Evolutionary conservation across 1,140 invertebrate genomes (phyloP).

Genomic region (Lucilia sericata): DNA sequence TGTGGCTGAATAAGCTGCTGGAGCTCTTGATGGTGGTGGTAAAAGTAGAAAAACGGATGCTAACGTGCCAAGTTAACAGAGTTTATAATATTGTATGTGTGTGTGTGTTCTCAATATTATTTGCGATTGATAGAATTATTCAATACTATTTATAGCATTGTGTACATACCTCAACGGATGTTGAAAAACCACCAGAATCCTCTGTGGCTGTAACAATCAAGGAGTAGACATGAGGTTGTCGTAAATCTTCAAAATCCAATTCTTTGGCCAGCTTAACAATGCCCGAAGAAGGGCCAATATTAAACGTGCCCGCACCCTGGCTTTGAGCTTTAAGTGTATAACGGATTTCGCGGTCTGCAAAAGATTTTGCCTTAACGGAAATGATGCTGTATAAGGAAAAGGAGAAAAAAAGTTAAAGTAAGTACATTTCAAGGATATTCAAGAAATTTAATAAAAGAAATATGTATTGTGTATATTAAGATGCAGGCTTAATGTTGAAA

Average conservation of each 20-base stretch:
- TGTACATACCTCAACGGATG: constrained; percentile 86
- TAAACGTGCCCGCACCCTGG: constrained; percentile 94
- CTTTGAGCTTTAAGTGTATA: constrained; percentile 94
- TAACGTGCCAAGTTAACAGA: constrained; percentile 27
- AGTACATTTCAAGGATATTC: constrained; percentile 6
- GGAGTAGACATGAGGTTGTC: constrained; percentile 93
- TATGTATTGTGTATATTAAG: not conserved
- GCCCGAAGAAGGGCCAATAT: constrained; percentile 92
- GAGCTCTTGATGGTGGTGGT: not conserved
- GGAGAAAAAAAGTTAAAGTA: not conserved
- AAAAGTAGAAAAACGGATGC: not conserved
- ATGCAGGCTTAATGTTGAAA: not conserved
- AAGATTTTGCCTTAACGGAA: constrained; percentile 95
- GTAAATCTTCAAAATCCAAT: constrained; percentile 92
- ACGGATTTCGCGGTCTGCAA: constrained; percentile 93
- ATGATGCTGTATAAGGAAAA: constrained; percentile 75
- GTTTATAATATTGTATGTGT: not conserved
- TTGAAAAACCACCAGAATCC: constrained; percentile 95
- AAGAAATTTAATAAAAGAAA: not conserved
- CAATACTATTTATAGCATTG: not conserved
- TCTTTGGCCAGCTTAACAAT: constrained; percentile 95
- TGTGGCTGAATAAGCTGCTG: too few relatives aligned
- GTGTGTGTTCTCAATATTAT: not conserved
- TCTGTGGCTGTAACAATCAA: constrained; percentile 93
- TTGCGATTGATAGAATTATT: not conserved